phyloP scores from a whole-genome alignment of 2,113 vertebrate species.

The Struthio camelus region DNA sequence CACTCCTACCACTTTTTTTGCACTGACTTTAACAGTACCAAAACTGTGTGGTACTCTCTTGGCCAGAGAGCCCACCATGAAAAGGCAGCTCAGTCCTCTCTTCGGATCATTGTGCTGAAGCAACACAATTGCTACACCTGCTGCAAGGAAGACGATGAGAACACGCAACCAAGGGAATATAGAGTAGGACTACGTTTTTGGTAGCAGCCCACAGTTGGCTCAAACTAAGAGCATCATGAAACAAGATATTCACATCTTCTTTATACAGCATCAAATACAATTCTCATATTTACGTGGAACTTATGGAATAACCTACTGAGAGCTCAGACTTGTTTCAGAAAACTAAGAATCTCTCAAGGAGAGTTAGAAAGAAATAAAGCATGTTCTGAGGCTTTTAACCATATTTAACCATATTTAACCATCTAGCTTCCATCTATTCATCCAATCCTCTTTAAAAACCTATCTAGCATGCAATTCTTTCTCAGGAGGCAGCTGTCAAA shows the following conservation, averaged over 20 bases:
- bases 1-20: neutral
- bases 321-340: neutral
- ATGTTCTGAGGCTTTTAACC: neutral
- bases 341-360: neutral
- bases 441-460: neutral
- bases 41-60: neutral
- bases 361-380: neutral
- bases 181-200: neutral
- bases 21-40: neutral
- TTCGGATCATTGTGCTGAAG: neutral
- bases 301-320: neutral
- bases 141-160: neutral
- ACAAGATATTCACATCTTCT: neutral
- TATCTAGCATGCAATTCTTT: neutral
- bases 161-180: accelerated
- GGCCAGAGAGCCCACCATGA: accelerated
- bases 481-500: neutral
- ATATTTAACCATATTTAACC: neutral
- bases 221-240: neutral
- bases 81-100: neutral
- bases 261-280: neutral
- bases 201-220: neutral
- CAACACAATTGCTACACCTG: too few relatives aligned
- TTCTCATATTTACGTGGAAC: neutral
- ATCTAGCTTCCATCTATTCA: neutral